Base-by-base conservation (phyloP, 1,140 invertebrate genomes). In the Drosophila navojoa region DNA sequence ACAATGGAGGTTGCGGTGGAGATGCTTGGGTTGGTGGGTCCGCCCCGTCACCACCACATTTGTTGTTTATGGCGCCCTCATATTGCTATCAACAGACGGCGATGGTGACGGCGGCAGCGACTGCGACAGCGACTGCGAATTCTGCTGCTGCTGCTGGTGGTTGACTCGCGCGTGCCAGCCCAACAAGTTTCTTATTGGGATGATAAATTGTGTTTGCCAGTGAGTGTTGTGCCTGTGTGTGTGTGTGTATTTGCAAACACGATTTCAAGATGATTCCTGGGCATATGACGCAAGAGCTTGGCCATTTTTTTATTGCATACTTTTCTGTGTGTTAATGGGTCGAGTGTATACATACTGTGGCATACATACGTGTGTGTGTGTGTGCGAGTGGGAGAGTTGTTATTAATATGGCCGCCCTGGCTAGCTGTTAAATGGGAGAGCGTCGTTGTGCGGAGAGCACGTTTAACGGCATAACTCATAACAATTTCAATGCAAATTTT, bases 151-250 rank as follows among this genome's bases (percentile, higher is more conserved):
- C 47, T 71, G 50, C 49, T 67, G 32, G 32, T 73, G 55, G 53
- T 54, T 72, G 70, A 67, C 15, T 55, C 57, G 57, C 66, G 71
- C 71, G 71, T 73, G 64, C 49, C 70, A 68, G 49, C 61, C 82
- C 82, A 86, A 86, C 82, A 86, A 86, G 82, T 86, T 89, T 87
- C 84, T 79, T 82, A 87, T 86, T 86, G 81, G 66, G 70, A 68
- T 72, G 70, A 60, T 68, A 38, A 60, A 67, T 32, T 64, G 53
- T 55, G 35, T 49, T 32, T 19, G 42, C 16, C 42, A 15, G 42
- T n/a, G 42, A 0, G n/a, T 44, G 10, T 44, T 13, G 57, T 54
- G 52, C 9, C 22, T 49, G 58, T 38, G 19, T 45, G 40, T 60
- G 25, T 61, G 32, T 63, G 67, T 16, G 67, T 70, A 52, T 63